Conservation (phyloP, 2,113 vertebrate genomes). For the Myrmecobius fasciatus region DNA sequence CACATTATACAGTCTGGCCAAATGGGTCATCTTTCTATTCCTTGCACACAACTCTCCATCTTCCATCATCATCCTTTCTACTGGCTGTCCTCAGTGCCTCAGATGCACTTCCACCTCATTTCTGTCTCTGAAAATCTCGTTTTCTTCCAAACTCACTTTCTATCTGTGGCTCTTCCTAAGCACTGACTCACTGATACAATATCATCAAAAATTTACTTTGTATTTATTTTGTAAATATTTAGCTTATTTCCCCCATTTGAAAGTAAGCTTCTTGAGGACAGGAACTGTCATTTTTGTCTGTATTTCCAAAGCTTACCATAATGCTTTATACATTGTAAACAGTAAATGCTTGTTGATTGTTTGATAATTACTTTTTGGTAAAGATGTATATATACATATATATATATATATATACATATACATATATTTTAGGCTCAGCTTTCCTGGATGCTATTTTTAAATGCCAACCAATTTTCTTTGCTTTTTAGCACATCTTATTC, state of each 20-base stretch:
- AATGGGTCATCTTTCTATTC: background rate
- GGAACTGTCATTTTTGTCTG: background rate
- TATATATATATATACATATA: too few species aligned
- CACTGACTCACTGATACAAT: background rate
- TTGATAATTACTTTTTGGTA: too few species aligned
- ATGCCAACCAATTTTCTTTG: too few species aligned
- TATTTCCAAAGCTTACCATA: too few species aligned
- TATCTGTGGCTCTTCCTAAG: background rate
- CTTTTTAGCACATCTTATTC: too few species aligned
- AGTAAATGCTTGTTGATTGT: too few species aligned
- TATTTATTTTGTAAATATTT: background rate
- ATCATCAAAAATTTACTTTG: background rate
- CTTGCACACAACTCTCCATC: background rate
- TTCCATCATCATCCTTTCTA: background rate
- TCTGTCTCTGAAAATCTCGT: background rate
- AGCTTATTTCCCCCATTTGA: background rate
- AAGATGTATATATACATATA: too few species aligned
- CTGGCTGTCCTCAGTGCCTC: background rate
- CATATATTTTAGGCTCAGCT: too few species aligned
- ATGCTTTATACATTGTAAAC: too few species aligned
- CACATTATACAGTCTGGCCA: background rate
- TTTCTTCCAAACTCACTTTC: background rate
- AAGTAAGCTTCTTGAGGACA: background rate
- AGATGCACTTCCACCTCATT: background rate
- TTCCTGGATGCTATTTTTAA: too few species aligned